Evolutionary conservation across 2,797 vertebrate genomes (phyloP), one percentile per base, ranked within the genome.

Genomic region (Etheostoma perlongum): DNA sequence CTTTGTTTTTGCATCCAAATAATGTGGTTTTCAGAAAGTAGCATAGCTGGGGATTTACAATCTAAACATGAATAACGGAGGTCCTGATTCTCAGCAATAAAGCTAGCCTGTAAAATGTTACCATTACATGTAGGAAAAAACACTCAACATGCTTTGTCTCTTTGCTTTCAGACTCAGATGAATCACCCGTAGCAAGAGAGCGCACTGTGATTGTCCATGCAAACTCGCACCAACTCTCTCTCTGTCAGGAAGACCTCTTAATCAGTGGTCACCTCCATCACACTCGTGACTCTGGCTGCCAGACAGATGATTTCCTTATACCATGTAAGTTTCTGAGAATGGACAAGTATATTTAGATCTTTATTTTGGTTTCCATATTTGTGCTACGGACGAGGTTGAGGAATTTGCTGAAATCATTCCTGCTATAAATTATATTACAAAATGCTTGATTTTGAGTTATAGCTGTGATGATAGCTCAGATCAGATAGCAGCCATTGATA

Each of bases 261-360:
- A 79, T 96, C 93, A 96, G 96, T 58, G 96, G 97, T 87, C 95
- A 96, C 83, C 92, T 94, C 64, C 96, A 96, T 40, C 97, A 97
- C 91, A 99, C 97, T 78, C 96, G 96, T 82, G 98, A 99, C 91
- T 98, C 98, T 0, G 98, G 98, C 94, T 99, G 98, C 93, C 98
- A 99, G 93, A 99, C 98, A 0, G 98, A 99, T 90, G 98, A 99
- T 90, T 97, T 98, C 89, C 95, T 99, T 83, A 98, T 99, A 88
- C 95, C 93, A 88, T 94, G 93, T 94, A 92, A 66, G 93, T 91
- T 87, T 81, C 23, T 80, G 21, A 90, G n/a, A 82, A 83, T 36
- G 19, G 49, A 82, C 21, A 76, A 72, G 44, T 80, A 53, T 53
- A 53, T 79, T 67, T 63, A 25, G 21, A 76, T 72, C 52, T 78